These are phyloP conservation scores for Papilio machaon DNA, from an alignment of 1,140 invertebrate species.

Conservation along the genomic window DNA sequence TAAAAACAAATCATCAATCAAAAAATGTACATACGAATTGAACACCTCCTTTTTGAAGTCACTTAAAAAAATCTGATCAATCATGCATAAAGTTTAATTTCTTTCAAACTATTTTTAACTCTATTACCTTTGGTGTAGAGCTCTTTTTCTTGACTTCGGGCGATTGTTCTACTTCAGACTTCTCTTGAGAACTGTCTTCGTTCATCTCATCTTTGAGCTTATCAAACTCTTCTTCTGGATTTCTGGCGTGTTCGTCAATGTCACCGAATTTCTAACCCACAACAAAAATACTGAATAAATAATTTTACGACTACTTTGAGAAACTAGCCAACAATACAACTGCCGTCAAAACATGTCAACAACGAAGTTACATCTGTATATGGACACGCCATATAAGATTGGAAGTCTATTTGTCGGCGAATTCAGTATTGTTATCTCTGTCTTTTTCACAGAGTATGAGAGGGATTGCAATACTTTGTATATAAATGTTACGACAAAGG, in stretches of 20 bases:
- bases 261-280: slow-evolving; percentile 68
- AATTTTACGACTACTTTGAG: background rate
- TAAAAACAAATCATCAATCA: no score
- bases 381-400: no score
- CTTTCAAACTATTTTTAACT: slow-evolving; percentile 11
- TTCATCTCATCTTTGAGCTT: slow-evolving; percentile 85
- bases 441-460: no score
- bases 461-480: no score
- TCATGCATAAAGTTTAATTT: slow-evolving; percentile 31
- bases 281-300: background rate
- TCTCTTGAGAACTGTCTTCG: slow-evolving; percentile 80
- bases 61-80: background rate
- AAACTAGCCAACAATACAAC: background rate
- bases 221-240: slow-evolving; percentile 87
- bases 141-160: slow-evolving; percentile 72
- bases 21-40: no score
- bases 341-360: no score
- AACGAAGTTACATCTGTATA: no score
- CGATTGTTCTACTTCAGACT: slow-evolving; percentile 53
- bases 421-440: no score
- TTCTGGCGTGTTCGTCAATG: slow-evolving; percentile 75
- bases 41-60: no score
- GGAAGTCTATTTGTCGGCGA: no score
- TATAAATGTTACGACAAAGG: no score
- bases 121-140: slow-evolving; percentile 73